Conservation (phyloP, 2,113 vertebrate species). For the Mus spicilegus region DNA sequence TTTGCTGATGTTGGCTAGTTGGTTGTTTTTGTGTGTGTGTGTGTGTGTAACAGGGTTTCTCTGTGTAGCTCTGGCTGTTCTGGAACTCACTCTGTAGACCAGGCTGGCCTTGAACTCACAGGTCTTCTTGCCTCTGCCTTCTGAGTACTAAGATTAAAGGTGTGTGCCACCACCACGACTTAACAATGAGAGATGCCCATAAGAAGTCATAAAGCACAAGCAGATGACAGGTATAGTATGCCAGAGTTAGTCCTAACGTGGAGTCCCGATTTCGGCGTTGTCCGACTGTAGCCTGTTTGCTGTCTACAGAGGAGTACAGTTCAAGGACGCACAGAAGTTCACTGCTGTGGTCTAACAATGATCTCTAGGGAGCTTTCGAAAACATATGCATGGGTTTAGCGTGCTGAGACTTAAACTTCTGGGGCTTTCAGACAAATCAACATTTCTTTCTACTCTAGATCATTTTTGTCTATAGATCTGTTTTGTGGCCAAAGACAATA, state of each 20-base stretch:
- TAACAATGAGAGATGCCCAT: neutral
- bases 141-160: neutral
- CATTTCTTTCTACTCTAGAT: neutral
- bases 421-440: neutral
- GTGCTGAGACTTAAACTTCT: neutral
- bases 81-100: neutral
- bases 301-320: neutral
- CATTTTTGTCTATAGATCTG: neutral
- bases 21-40: too few species aligned
- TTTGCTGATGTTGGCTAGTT: too few species aligned
- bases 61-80: neutral
- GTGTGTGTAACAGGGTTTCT: neutral
- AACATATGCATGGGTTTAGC: neutral
- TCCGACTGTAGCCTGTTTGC: neutral
- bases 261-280: neutral
- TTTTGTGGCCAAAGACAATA: conserved; percentile 3
- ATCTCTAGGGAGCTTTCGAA: conserved; percentile 33
- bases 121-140: neutral
- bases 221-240: neutral
- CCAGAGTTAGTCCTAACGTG: neutral
- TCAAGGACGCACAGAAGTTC: conserved; percentile 15
- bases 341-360: neutral
- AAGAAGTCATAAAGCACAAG: neutral
- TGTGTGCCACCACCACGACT: neutral
- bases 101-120: neutral